Percentiles rank a stretch among this genome's conserved stretches.
Conservation (phyloP, 1,140 invertebrate genomes). For the Elymnias hypermnestra region DNA sequence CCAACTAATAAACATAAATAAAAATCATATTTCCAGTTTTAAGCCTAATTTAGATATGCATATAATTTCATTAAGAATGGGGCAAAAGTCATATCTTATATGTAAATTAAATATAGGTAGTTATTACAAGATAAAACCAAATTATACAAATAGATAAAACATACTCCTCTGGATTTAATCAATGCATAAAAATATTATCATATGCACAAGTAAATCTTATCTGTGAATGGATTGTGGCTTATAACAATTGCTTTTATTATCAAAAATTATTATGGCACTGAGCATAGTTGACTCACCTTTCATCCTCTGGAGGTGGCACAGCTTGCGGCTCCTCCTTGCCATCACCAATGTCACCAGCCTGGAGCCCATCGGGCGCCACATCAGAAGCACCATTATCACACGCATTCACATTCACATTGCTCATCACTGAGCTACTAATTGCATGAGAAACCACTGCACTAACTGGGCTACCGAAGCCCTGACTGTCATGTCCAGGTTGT, state of each 20-base stretch:
- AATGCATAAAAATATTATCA: constrained; percentile 13
- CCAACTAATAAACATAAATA: too few relatives aligned
- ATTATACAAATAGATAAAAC: not conserved
- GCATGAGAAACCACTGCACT: constrained; percentile 71
- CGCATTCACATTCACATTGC: constrained; percentile 67
- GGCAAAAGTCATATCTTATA: too few relatives aligned
- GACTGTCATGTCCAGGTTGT: constrained; percentile 58
- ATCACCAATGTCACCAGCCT: constrained; percentile 55
- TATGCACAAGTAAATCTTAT: constrained; percentile 6
- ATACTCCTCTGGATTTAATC: not conserved
- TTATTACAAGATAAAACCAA: too few relatives aligned
- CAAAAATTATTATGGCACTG: constrained; percentile 1
- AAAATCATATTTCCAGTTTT: too few relatives aligned
- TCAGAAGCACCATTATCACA: constrained; percentile 66
- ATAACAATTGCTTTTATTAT: constrained; percentile 12
- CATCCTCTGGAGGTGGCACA: constrained; percentile 76
- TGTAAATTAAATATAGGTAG: too few relatives aligned
- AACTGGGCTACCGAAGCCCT: constrained; percentile 73
- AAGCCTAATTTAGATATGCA: too few relatives aligned
- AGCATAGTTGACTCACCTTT: constrained; percentile 76
- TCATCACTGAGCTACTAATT: constrained; percentile 65
- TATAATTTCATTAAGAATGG: too few relatives aligned
- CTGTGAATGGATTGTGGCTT: not conserved
- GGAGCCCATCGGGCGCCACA: constrained; percentile 47
- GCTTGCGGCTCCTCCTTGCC: constrained; percentile 64